Conservation (phyloP, 2,888 invertebrate genomes). For the Sinohyriopsis cumingii region DNA sequence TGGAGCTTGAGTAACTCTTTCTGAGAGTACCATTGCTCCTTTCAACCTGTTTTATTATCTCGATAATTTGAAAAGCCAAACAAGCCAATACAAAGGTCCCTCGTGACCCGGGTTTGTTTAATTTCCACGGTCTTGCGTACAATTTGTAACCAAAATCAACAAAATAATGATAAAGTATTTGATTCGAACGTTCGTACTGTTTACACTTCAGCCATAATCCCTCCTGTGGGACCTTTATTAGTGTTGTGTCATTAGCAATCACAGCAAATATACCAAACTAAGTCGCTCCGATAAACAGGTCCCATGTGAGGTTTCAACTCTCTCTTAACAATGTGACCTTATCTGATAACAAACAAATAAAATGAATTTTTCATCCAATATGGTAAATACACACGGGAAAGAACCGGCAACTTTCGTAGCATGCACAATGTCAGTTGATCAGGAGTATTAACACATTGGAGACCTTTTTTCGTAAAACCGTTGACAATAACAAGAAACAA, state of each 20-base stretch:
- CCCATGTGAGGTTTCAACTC: constrained; percentile 7
- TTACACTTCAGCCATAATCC: constrained; percentile 10
- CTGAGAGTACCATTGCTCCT: too few species aligned
- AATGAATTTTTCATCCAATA: constrained; percentile 39
- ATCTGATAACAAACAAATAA: constrained; percentile 36
- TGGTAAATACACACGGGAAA: constrained; percentile 30
- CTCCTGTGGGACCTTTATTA: constrained; percentile 31
- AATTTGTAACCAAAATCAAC: too few species aligned
- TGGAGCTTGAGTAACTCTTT: too few species aligned
- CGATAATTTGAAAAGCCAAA: too few species aligned
- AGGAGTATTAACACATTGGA: constrained; percentile 28
- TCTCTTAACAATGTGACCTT: constrained; percentile 6
- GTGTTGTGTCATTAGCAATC: constrained; percentile 32
- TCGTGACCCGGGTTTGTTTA: too few species aligned
- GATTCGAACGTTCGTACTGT: constrained; percentile 5
- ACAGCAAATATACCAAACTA: constrained; percentile 27
- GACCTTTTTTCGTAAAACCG: constrained; percentile 29
- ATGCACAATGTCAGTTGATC: constrained; percentile 31
- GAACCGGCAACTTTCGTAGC: constrained; percentile 22
- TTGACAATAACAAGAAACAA: constrained; percentile 33
- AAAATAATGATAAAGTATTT: too few species aligned
- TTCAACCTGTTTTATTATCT: too few species aligned
- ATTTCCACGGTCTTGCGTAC: too few species aligned
- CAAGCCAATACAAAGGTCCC: too few species aligned
- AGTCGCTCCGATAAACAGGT: constrained; percentile 6